Evolutionary conservation across 1,140 invertebrate species (phyloP).

Genomic region (Pogonus chalceus): DNA sequence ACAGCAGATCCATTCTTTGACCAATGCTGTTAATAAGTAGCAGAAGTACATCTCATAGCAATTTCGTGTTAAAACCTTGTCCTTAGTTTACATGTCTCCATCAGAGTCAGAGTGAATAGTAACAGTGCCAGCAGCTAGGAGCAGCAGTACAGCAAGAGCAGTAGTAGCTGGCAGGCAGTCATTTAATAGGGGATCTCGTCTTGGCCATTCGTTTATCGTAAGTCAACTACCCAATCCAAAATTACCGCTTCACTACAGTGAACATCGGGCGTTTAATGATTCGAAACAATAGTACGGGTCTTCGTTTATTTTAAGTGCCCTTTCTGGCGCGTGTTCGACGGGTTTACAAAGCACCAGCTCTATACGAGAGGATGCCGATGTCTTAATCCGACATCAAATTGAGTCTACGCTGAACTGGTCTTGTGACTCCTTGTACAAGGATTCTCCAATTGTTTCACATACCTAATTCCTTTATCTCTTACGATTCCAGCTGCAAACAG

Average conservation of each 20-base stretch:
- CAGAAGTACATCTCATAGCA: no score
- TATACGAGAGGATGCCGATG: background rate
- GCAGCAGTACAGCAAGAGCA: no score
- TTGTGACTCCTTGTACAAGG: no score
- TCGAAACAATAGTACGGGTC: slow-evolving; percentile 3
- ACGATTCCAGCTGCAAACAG: background rate
- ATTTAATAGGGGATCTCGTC: background rate
- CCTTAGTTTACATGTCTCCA: no score
- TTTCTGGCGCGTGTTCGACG: background rate
- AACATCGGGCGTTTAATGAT: slow-evolving; percentile 1
- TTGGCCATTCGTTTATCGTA: slow-evolving; percentile 1
- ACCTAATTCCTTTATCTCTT: background rate
- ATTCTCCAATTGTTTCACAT: background rate
- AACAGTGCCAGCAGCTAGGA: no score
- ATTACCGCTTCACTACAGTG: slow-evolving; percentile 3
- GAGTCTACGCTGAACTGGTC: background rate
- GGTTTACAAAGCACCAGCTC: background rate
- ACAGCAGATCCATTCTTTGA: no score
- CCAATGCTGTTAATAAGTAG: no score
- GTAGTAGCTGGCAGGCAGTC: background rate
- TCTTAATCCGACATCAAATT: background rate
- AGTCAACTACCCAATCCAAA: slow-evolving; percentile 3
- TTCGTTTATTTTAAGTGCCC: background rate
- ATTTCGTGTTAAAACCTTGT: no score
- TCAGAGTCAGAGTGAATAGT: no score